Base-by-base conservation (phyloP, 1,140 invertebrate species). In the Ruditapes philippinarum region DNA sequence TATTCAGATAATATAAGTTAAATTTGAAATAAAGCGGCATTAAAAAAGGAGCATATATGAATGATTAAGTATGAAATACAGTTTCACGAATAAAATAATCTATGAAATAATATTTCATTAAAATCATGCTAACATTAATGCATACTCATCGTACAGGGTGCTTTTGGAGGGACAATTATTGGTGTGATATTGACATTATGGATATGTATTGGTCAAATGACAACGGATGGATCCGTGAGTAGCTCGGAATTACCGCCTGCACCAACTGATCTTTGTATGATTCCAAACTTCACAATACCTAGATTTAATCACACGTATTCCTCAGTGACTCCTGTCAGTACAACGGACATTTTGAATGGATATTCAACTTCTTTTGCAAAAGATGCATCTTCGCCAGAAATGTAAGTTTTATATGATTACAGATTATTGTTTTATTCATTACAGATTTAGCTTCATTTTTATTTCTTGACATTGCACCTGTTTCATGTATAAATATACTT, bases 171-270 rank as follows among this genome's bases (percentile, higher is more conserved):
- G 1, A 70, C 81, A 45, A 31, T 84, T n/a, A 36, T 68, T 17
- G 81, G 81, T 12, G 33, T 38, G 4, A 17, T 42, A 12, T n/a
- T 84, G 28, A 84, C 81, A 36, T 45, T 84, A 9, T 84, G 81
- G 81, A 84, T 84, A 3, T 45, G 62, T 25, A 70, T 84, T 42
- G 81, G 81, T 19, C 81, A 84, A 33, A 84, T 84, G 81, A 84
- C 49, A 0, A 84, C 81, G 0, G 17, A 36, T 19, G 65, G 81
- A 17, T 68, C 81, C 14, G 81, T 84, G n/a, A 49, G 25, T 40
- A 54, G n/a, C 38, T 33, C 60, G 7, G 17, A 36, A 84, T 40
- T 73, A 17, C 60, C 81, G 4, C 81, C 81, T 19, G 62, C 81
- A 11, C 62, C 81, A 33, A 62, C 33, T 17, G 14, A 45, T 5